Evolutionary conservation across 2,797 vertebrate species (phyloP), one percentile per base, ranked within the genome.

Genomic region (Poeciliopsis turneri): DNA sequence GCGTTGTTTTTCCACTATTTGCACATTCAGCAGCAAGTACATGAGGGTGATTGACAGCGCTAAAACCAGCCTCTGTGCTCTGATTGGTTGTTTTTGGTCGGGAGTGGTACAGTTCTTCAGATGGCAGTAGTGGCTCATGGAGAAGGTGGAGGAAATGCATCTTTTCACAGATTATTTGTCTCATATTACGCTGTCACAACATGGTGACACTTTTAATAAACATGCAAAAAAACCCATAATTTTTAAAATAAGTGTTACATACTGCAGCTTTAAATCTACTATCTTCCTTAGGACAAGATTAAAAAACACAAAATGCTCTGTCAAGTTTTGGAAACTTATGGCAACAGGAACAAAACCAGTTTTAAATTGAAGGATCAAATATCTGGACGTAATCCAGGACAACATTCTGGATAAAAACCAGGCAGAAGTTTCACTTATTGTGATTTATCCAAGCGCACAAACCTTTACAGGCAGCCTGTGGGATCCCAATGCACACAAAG

Each of bases 401-500:
- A 33, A 20, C 33, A 66, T 10, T 66, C 36, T 10, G 4, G 6
- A 33, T 36, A 9, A 64, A 33, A 64, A 20, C 59, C 33, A 39
- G 61, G 61, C 23, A 68, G 64, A 25, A 41, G 12, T 6, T 45
- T n/a, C 41, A 69, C 5, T 45, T 70, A 43, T 45, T 45, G 23
- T 66, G 64, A 66, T 70, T 45, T 45, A 61, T 49, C 18, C 9
- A 11, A 53, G 12, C 10, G 0, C 0, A 33, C 64, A 30, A 45
- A 99, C 98, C 98, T 97, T 95, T 96, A 90, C 98, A 99, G 80
- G 97, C 96, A 69, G 97, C 97, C 25, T 98, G 97, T 4, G 98
- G 98, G 85, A 99, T 97, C 82, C 98, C 98, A 28, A 99, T 98
- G 88, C 98, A 99, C 74, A 99, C 79, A 18, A 99, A 97, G 84